Evolutionary conservation across 2,797 vertebrate genomes (phyloP).

Genomic region (Gephyroberyx darwinii): DNA sequence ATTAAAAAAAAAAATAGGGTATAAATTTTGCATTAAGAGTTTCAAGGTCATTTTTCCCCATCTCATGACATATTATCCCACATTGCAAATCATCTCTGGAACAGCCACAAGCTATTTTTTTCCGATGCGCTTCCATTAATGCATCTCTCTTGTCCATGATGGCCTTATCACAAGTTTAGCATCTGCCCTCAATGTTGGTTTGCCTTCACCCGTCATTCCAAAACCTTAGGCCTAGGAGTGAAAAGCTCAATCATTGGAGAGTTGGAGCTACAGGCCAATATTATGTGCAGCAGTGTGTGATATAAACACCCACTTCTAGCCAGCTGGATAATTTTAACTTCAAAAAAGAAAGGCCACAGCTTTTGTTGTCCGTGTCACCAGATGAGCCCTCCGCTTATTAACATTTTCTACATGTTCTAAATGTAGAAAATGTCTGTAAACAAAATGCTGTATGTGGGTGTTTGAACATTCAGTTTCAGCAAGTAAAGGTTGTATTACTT

Average conservation of each 20-base stretch:
- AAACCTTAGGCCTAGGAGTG: slow-evolving; percentile 36
- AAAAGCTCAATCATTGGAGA: slow-evolving; percentile 36
- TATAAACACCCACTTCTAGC: slow-evolving; percentile 57
- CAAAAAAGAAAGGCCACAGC: slow-evolving; percentile 36
- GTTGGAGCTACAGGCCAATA: slow-evolving; percentile 46
- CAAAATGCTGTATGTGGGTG: slow-evolving; percentile 13
- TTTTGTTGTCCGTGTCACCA: slow-evolving; percentile 36
- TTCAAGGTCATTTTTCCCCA: slow-evolving; percentile 49
- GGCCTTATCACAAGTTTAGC: slow-evolving; percentile 50
- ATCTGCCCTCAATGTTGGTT: slow-evolving; percentile 46
- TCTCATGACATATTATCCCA: slow-evolving; percentile 8
- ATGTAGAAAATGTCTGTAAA: neutral
- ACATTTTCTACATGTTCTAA: neutral
- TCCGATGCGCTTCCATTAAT: slow-evolving; percentile 36
- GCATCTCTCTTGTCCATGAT: slow-evolving; percentile 18
- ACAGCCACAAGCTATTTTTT: slow-evolving; percentile 39
- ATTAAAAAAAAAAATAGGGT: slow-evolving; percentile 5
- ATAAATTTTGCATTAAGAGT: slow-evolving; percentile 23
- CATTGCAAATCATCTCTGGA: slow-evolving; percentile 28
- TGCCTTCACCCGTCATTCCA: slow-evolving; percentile 34
- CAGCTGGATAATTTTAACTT: slow-evolving; percentile 59
- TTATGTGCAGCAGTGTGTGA: slow-evolving; percentile 58
- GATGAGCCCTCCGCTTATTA: slow-evolving; percentile 34
- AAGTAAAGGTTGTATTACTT: slow-evolving; percentile 5
- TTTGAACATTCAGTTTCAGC: slow-evolving; percentile 11